Conservation (phyloP, 2,113 vertebrate species). For the western clawed frog (Xenopus tropicalis) region UCB_Xtro_10.0 CM004445.2:27300001-27300500, state of each 20-base stretch:
- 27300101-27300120: slow-evolving; percentile 57
- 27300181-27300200: slow-evolving; percentile 23
- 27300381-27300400: slow-evolving; percentile 62
- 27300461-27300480: slow-evolving; percentile 61
- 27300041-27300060: slow-evolving; percentile 69
- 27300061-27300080: slow-evolving; percentile 59
- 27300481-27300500: slow-evolving; percentile 59
- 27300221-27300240: slow-evolving; percentile 47
- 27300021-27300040: slow-evolving; percentile 57
- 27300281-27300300: too few species aligned
- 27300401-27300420: slow-evolving; percentile 53
- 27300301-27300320: slow-evolving; percentile 47
- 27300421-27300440: slow-evolving; percentile 42
- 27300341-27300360: slow-evolving; percentile 52
- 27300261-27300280: slow-evolving; percentile 58
- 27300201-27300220: slow-evolving; percentile 46
- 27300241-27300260: slow-evolving; percentile 55
- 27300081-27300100: slow-evolving; percentile 59
- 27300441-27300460: slow-evolving; percentile 61
- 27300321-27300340: slow-evolving; percentile 48
- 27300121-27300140: slow-evolving; percentile 54
- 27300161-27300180: slow-evolving; percentile 43
- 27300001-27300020: not conserved
- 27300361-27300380: slow-evolving; percentile 72
- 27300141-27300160: slow-evolving; percentile 58